A percentile compares a stretch with the other conserved stretches of the same genome.
Evolutionary conservation across 2,888 invertebrate species (phyloP).

Genomic region (Drosophila longiperda): DNA sequence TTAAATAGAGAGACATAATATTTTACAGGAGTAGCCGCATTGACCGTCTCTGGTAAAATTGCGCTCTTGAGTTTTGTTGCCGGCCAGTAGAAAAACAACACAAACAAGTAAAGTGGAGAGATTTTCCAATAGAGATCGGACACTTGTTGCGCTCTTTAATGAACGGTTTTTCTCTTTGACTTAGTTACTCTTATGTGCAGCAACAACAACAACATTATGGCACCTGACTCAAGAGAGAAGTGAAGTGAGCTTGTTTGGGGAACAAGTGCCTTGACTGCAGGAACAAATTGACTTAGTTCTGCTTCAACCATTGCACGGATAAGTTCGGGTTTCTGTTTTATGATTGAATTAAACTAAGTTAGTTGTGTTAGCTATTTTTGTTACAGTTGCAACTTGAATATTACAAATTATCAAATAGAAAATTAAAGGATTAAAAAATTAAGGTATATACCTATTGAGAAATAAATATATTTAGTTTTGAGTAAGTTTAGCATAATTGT

Average conservation of each 20-base stretch:
- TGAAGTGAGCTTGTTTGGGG: not conserved
- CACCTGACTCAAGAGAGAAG: slow-evolving; percentile 7
- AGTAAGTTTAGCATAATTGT: not conserved
- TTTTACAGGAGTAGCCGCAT: not conserved
- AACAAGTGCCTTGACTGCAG: slow-evolving; percentile 4
- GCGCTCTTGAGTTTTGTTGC: not conserved
- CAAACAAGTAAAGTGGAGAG: slow-evolving; percentile 6
- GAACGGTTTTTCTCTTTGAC: not conserved
- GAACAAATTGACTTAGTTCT: slow-evolving; percentile 4
- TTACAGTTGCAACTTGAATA: not conserved
- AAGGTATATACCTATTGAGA: not conserved
- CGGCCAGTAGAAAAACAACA: not conserved
- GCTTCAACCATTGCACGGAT: slow-evolving; percentile 2
- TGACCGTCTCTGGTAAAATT: not conserved
- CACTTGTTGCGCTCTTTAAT: not conserved
- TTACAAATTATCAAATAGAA: not conserved
- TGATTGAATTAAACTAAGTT: not conserved
- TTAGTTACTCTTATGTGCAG: not conserved
- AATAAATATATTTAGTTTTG: not conserved
- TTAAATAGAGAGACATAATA: not conserved
- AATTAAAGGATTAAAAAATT: not conserved
- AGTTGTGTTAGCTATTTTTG: not conserved
- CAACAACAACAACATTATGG: not conserved
- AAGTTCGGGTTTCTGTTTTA: not conserved
- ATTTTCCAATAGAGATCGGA: not conserved